phyloP scores from a whole-genome alignment of 2,113 vertebrate species.

The Bambusicola thoracicus region DNA sequence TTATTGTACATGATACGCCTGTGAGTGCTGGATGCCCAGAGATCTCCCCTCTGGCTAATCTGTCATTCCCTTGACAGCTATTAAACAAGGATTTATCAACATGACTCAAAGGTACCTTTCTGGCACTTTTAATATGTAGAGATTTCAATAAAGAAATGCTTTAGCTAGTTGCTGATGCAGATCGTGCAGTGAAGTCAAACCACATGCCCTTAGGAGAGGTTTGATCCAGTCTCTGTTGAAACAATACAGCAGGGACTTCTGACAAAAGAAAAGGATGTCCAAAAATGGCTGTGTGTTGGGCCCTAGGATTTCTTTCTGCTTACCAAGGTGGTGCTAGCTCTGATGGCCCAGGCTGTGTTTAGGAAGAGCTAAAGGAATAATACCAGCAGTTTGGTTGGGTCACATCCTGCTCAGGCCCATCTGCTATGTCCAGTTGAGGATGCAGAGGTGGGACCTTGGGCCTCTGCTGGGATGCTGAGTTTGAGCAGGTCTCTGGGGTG shows the following conservation, averaged over 20 bases:
- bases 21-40: constrained; percentile 16
- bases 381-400: neutral
- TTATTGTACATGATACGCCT: neutral
- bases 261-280: neutral
- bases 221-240: neutral
- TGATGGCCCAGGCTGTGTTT: neutral
- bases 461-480: neutral
- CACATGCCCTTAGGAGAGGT: constrained; percentile 1
- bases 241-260: neutral
- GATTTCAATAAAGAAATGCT: constrained; percentile 7
- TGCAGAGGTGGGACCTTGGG: neutral
- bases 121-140: constrained; percentile 36
- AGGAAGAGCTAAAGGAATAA: fast-evolving
- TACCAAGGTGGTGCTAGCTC: neutral
- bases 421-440: fast-evolving
- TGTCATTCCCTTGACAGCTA: constrained; percentile 47
- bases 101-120: constrained; percentile 52
- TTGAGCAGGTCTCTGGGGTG: neutral
- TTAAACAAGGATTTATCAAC: constrained; percentile 63
- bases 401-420: fast-evolving
- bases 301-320: neutral
- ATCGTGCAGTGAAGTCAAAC: neutral
- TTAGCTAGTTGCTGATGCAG: constrained; percentile 48
- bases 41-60: constrained; percentile 41
- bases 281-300: fast-evolving